phyloP scores from a whole-genome alignment of 2,888 invertebrate genomes.

The Acanthosepion esculentum region DNA sequence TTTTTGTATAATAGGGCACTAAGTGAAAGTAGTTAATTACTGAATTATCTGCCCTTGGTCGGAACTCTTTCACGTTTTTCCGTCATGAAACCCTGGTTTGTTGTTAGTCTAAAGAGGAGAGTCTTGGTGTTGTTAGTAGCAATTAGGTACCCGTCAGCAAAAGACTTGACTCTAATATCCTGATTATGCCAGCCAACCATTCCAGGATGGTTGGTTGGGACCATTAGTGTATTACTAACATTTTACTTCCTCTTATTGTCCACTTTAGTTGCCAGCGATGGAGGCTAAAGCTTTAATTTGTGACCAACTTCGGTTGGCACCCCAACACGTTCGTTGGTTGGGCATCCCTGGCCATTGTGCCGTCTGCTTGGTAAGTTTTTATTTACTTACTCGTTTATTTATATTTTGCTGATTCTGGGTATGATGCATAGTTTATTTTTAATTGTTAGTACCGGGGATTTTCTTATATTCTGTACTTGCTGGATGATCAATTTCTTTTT shows the following conservation, averaged over 20 bases:
- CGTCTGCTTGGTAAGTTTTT: slow-evolving; percentile 40
- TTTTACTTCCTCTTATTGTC: background rate
- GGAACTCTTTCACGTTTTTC: background rate
- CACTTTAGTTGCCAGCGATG: background rate
- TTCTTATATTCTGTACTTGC: no score
- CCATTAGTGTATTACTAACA: background rate
- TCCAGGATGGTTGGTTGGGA: background rate
- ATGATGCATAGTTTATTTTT: no score
- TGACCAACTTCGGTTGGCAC: slow-evolving; percentile 4
- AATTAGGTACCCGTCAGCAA: background rate
- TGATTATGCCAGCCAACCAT: background rate
- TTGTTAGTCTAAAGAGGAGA: background rate
- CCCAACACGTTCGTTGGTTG: slow-evolving; percentile 39
- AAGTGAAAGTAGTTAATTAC: background rate
- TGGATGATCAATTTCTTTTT: no score
- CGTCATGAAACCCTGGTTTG: background rate
- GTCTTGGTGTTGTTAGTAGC: background rate
- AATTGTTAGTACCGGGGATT: no score
- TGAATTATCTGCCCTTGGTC: background rate
- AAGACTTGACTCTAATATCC: background rate
- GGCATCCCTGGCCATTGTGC: slow-evolving; percentile 1
- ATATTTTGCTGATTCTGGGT: no score
- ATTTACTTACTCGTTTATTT: no score
- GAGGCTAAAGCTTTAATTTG: slow-evolving; percentile 25
- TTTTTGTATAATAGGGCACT: no score